Base-by-base conservation (phyloP, 2,113 vertebrate genomes). In the rabbit (Oryctolagus cuniculus) region DNA sequence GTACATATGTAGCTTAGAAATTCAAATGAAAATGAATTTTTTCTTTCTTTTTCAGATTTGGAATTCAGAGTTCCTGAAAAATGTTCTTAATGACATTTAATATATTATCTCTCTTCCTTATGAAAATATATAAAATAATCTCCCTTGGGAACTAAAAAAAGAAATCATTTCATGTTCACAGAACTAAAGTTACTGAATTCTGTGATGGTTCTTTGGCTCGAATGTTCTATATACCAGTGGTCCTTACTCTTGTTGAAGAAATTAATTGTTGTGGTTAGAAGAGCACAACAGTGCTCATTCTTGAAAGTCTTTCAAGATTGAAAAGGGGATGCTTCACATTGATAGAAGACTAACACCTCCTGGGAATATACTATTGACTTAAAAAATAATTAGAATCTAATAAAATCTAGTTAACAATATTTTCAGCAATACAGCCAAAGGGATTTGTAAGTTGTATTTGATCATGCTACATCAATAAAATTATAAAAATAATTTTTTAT, bases 131-230 rank as follows among this genome's bases (percentile, higher is more conserved):
- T 66, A 84, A 78, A 80, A 75, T 9, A 70, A 82, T 73, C 77
- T 89, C n/a, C 66, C 89, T 90, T 92, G 70, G 63, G 36, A 96
- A 96, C 61, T 22, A 91, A 55, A 94, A 89, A 89, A 81, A 58
- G 6, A 49, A 85, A 69, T 55, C 24, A 82, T 91, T 84, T 66
- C 27, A 81, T 55, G 21, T 64, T 87, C 49, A 75, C 74, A 92
- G 93, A 94, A 94, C 51, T 86, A 44, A 93, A 90, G 17, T 58
- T 89, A 89, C 19, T 91, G 67, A 87, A 90, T 90, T 93, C 91
- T 93, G 79, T 79, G 92, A 89, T 31, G 44, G 64, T 80, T 95
- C 91, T 97, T 93, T 95, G 93, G 96, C 82, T 90, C 63, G 49
- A 77, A 24, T 74, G 34, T 69, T 70, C 58, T n/a, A 25, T 51